phyloP scores from a whole-genome alignment of 2,113 vertebrate genomes.

The Balaenoptera acutorostrata region DNA sequence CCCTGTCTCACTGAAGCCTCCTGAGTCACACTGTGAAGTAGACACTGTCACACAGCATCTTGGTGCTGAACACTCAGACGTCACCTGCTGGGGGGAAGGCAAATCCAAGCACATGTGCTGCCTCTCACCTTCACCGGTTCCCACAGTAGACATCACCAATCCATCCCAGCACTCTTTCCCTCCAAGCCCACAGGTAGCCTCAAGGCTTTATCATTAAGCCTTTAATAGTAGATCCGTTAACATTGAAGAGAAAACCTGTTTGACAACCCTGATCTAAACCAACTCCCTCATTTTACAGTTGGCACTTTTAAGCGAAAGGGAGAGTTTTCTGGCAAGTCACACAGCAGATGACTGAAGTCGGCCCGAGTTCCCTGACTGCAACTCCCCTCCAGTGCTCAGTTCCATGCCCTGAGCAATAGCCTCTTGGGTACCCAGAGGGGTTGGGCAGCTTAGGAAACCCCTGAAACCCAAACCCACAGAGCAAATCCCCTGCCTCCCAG shows the following conservation, averaged over 20 bases:
- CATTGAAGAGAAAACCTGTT: not conserved
- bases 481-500: not conserved
- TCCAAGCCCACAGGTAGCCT: not conserved
- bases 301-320: not conserved
- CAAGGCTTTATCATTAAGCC: not conserved
- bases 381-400: not conserved
- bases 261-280: not conserved
- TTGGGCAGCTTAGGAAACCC: not conserved
- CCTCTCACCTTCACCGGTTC: not conserved
- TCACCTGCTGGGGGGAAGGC: not conserved
- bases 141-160: not conserved
- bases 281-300: not conserved
- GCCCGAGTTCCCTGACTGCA: not conserved
- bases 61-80: not conserved
- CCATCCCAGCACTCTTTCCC: not conserved
- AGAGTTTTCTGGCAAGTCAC: not conserved
- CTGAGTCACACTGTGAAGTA: not conserved
- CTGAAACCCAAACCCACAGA: not conserved
- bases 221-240: not conserved
- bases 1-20: not conserved
- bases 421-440: no score
- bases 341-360: not conserved
- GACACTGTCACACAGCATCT: not conserved
- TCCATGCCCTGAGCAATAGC: not conserved
- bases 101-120: accelerated